Base-by-base conservation (phyloP, 2,113 vertebrate species). In the Poecilia latipinna region DNA sequence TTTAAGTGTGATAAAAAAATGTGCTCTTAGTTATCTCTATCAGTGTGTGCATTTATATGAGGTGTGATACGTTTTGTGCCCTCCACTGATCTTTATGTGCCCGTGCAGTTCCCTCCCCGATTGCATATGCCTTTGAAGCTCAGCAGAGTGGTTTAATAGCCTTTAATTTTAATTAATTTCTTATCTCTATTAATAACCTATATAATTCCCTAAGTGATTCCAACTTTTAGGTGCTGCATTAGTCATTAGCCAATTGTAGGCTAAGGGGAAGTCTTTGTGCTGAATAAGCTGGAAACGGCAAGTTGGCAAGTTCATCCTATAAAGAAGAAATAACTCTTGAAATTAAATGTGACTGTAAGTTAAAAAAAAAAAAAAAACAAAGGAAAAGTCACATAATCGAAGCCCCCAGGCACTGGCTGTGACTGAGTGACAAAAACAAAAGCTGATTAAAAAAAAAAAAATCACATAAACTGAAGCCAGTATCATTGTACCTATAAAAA, bases 151-250 rank as follows among this genome's bases (percentile, higher is more conserved):
- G 70, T 80, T 74, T 87, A 86, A 89, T 83, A 77, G 86, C 85
- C 75, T 91, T 89, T 88, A 83, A 87, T 88, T 89, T 86, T 81
- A 93, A 91, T 92, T 81, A 86, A 92, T 81, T 80, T 63, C 72
- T 61, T 48, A 78, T 79, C 77, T 85, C 82, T 88, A 89, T 90
- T 91, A 90, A 92, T 89, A 88, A 85, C 82, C 74, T 82, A 77
- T 80, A 88, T 90, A 86, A 88, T 93, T 85, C 85, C 85, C 82
- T 84, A 85, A 92, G 89, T 87, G 87, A 65, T 74, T 89, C 64
- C 65, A 76, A 82, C 78, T 86, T 89, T 90, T 81, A 81, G 81
- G 82, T 84, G 91, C 83, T 75, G 75, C 80, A 85, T 82, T 84
- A 86, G 68, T 90, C 88, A 88, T 91, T 84, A 84, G 73, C 82